phyloP scores from a whole-genome alignment of 2,797 vertebrate genomes.

The Phalanger gymnotis region DNA sequence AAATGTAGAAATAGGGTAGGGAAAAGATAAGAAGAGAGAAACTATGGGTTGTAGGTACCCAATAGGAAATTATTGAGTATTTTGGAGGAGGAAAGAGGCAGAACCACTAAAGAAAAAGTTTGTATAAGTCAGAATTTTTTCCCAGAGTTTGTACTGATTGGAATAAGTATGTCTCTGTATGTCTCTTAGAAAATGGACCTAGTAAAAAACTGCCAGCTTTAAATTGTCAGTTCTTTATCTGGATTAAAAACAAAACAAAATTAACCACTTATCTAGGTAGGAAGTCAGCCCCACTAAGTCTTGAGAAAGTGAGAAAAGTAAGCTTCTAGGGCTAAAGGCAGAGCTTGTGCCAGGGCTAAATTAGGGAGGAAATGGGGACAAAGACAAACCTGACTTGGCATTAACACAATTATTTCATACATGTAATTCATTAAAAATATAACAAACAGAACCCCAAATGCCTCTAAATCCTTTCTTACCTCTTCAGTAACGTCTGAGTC shows the following conservation, averaged over 20 bases:
- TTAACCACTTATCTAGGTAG: background rate
- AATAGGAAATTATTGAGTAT: background rate
- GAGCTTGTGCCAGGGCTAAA: background rate
- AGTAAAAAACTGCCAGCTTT: background rate
- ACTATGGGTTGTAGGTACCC: background rate
- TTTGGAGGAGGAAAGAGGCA: background rate
- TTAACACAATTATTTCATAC: background rate
- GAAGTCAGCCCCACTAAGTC: background rate
- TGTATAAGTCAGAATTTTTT: background rate
- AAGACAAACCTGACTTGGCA: background rate
- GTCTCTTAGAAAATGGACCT: background rate
- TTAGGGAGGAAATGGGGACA: background rate
- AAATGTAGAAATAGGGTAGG: background rate
- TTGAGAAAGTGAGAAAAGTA: background rate
- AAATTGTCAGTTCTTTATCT: background rate
- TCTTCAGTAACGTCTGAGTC: background rate
- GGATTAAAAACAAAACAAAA: background rate
- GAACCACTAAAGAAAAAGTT: background rate
- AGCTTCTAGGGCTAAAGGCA: background rate
- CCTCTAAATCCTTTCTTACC: constrained; percentile 23
- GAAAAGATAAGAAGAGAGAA: background rate
- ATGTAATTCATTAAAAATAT: too few species aligned
- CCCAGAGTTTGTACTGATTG: background rate
- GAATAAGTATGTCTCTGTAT: background rate
- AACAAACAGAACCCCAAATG: too few species aligned